Evolutionary conservation across 2,113 vertebrate species (phyloP).

Genomic region (Lepidothrix coronata): DNA sequence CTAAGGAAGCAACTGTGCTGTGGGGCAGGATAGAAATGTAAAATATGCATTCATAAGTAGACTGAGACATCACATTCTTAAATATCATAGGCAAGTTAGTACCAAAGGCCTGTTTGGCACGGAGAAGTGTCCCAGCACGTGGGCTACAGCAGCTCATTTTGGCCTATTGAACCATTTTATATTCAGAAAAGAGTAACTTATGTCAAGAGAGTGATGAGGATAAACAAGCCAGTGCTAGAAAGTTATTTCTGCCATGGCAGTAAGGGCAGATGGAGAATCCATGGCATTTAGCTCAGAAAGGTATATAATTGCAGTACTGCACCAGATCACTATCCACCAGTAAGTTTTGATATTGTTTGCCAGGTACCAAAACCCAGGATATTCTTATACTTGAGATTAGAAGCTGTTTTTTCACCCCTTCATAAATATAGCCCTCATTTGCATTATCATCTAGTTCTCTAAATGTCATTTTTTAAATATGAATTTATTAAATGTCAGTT

Average conservation of each 20-base stretch:
- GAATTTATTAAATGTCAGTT: conserved; percentile 83
- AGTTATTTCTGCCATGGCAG: neutral
- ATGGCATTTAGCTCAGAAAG: neutral
- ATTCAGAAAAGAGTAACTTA: neutral
- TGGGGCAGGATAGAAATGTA: neutral
- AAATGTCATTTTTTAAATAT: conserved; percentile 84
- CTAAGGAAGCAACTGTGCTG: neutral
- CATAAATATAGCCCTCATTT: conserved; percentile 81
- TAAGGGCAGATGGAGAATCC: neutral
- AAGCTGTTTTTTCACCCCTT: conserved; percentile 70
- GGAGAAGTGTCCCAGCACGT: rapidly evolving
- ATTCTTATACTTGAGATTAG: conserved; percentile 65
- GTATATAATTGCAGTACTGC: neutral
- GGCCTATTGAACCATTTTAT: neutral
- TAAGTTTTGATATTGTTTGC: neutral
- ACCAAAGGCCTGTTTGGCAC: neutral
- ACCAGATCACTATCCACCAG: neutral
- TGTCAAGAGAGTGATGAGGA: neutral
- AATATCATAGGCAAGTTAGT: neutral
- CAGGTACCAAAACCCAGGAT: neutral
- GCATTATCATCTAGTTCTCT: conserved; percentile 78
- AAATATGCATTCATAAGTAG: neutral
- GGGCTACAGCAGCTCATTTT: neutral
- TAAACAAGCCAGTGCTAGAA: neutral
- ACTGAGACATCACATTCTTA: neutral